Evolutionary conservation across 2,888 invertebrate genomes (phyloP), one percentile per base, ranked within the genome.

Genomic region (Leptogaster cylindrica): DNA sequence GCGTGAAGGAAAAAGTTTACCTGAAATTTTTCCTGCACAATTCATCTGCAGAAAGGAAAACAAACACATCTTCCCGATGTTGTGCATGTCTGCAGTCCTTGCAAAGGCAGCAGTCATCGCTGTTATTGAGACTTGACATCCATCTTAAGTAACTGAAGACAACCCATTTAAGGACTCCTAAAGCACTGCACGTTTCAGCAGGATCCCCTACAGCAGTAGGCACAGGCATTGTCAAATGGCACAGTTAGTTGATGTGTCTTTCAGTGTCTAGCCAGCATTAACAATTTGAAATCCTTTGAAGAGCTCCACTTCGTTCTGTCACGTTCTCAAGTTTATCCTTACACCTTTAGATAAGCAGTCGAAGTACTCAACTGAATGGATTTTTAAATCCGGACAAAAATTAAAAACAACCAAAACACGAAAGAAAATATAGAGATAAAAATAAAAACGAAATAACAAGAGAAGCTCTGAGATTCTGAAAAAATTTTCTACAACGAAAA

Each of bases 41-140:
- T 18, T 52, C 16, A 20, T 52, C 31, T 33, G 31, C 31, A 10
- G 20, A 46, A 14, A 31, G 10, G 4, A 36, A 58, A 10, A 41
- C 12, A 36, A 41, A 23, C 14, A 16, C 10, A 39, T 8, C 12
- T 5, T 12, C 31, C 39, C 58, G 31, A 3, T 18, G 33, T 5
- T 36, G 28, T 28, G 12, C 31, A 58, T 39, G 58, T 39, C 16
- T 39, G 39, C 18, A 41, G 23, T 39, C 39, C 23, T 58, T 58
- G 58, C 36, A 10, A 39, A 39, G 23, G 58, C 41, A 58, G 58
- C 58, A 58, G 25, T 41, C 58, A 58, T 16, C 16, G 14, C 25
- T 39, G 58, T 39, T 25, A 58, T 58, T 58, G 58, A 58, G 58
- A 58, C 39, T 36, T 58, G 58, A 36, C 41, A 58, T 58, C 58